Evolutionary conservation across 2,888 invertebrate species (phyloP), one percentile per base, ranked within the genome.

Genomic region (Autographa pulchrina): DNA sequence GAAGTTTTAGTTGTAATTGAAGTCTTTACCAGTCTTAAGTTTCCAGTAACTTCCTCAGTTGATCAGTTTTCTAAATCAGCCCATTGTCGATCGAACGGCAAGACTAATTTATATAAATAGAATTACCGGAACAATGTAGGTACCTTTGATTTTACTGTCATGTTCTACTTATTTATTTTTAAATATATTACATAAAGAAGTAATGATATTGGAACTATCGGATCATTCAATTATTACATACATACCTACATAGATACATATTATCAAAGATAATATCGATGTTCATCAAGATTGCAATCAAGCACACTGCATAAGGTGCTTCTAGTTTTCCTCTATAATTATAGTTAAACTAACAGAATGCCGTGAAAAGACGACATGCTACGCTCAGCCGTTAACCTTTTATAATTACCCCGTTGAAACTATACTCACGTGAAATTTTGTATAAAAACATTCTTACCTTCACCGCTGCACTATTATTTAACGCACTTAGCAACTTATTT

Each of bases 391-490:
- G 25, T 48, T 25, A 60, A 32, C 56, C 31, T 62, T 63, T n/a
- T 41, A 64, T 65, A 73, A 81, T 71, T 69, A 69, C 58, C 41
- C 54, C 35, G 52, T 52, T 72, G 58, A 66, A 74, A 71, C 65
- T 65, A 18, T 61, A 65, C 70, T 77, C 74, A 77, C 59, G 65
- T 71, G 41, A 61, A 81, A 72, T 73, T 72, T 71, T 43, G 64
- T 64, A 64, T 32, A 72, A 84, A 80, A 80, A 83, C 72, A 38
- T 73, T 67, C n/a, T 72, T 74, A 54, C 59, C 60, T 65, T 64
- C 60, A 67, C 56, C 56, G 61, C 64, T 78, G 82, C 81, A 72
- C 72, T 81, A 63, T 83, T 73, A 81, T 83, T 83, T 81, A 72
- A 75, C 84, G 71, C 56, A 71, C 74, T 74, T 73, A 81, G 70